Percentiles rank a stretch among this genome's conserved stretches.
These are phyloP conservation scores for Patiria miniata DNA, from an alignment of 35 echinoderm and acorn worm genomes.

Conservation along the genomic window DNA sequence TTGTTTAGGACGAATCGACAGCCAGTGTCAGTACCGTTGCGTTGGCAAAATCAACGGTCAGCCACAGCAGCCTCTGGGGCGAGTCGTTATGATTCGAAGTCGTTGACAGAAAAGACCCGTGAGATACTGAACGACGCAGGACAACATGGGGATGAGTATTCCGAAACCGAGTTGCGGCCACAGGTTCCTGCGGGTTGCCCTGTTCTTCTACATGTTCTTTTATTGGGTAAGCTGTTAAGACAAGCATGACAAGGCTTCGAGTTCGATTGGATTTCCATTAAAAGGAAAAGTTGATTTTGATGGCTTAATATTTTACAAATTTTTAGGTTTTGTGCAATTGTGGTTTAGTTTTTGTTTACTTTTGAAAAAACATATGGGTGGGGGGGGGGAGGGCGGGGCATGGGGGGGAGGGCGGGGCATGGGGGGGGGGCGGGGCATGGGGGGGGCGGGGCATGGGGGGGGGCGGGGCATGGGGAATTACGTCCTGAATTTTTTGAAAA, in stretches of 20 bases:
- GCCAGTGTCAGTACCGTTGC: too few species aligned
- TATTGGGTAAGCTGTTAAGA: conserved; percentile 7
- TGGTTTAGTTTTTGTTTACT: too few species aligned
- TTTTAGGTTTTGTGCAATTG: neutral
- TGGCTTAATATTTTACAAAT: neutral
- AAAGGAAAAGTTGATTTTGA: neutral
- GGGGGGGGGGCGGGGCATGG: too few species aligned
- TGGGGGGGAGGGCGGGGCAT: neutral
- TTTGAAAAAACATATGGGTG: neutral
- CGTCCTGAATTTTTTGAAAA: too few species aligned
- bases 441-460: too few species aligned
- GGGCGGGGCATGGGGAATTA: too few species aligned
- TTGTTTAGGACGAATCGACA: too few species aligned
- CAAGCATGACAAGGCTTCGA: neutral
- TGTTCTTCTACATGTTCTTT: conserved; percentile 46
- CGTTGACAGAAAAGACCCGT: too few species aligned
- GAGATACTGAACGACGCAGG: neutral
- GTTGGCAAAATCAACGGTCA: too few species aligned
- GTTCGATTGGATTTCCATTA: neutral
- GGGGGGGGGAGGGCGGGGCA: neutral
- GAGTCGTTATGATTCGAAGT: too few species aligned
- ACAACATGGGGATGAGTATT: conserved; percentile 34
- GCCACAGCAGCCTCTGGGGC: too few species aligned
- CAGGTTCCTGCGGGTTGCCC: conserved; percentile 19
- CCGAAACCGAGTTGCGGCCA: conserved; percentile 36